Base-by-base conservation (phyloP, 2,113 vertebrate species). In the Pitta sordida region DNA sequence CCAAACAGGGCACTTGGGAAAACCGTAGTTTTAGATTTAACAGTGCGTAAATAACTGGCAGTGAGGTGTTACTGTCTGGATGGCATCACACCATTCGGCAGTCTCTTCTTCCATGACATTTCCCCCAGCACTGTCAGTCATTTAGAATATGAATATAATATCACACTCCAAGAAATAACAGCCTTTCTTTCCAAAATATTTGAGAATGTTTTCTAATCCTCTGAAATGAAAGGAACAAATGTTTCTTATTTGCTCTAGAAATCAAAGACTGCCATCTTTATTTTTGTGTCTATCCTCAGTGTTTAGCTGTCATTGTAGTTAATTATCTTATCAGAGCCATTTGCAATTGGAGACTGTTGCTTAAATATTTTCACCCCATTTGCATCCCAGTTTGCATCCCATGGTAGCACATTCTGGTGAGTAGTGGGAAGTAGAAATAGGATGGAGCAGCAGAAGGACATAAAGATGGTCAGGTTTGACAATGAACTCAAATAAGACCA, bases 181-280 rank as follows among this genome's bases (percentile, higher is more conserved):
- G 75, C 11, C 59, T 85, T 87, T 69, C 67, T 62, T 85, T 91
- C 37, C 36, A 83, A 92, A 94, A 91, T 90, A 92, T 94, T 94
- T 90, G 29, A 76, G 32, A 92, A 74, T 84, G 52, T 95, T 96
- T 95, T 93, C 83, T 88, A 93, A 88, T 83, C 51, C 68, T 88
- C 64, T 43, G 44, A 93, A 91, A 67, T 48, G 30, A 91, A 95
- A 89, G 53, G 67, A 95, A 36, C 62, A 90, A 94, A 77, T 78
- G 68, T 93, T 96, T 63, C 82, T 73, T 83, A 39, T 83, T 95
- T 88, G 43, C 39, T 15, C 2, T 23, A 64, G 71, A 78, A 89
- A 85, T 92, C 91, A 76, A 75, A 81, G 85, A 77, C 39, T 89
- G 32, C 49, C 86, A 77, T 92, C 63, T 85, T 92, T 93, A 73